A percentile compares a stretch with the other conserved stretches of the same genome.
phyloP scores from a whole-genome alignment of 23 tunicate genomes.

The Aplidium turbinatum region DNA sequence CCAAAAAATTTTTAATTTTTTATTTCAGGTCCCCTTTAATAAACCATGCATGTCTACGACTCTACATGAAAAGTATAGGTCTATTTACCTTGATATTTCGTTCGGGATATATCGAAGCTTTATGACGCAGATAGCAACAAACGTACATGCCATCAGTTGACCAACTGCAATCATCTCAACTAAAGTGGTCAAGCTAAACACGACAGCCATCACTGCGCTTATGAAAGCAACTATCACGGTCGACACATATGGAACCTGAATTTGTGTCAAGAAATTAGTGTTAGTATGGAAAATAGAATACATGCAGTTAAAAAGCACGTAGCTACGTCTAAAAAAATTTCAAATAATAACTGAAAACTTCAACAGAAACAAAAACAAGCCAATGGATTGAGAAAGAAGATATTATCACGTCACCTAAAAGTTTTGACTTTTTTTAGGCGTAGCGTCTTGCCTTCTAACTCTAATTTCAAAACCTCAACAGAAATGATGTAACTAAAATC shows the following conservation, averaged over 20 bases:
- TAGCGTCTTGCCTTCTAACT: too few species aligned
- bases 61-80: neutral
- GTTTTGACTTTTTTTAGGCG: too few species aligned
- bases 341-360: too few species aligned
- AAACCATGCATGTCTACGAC: neutral
- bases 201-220: slow-evolving; percentile 45
- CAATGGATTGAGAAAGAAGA: neutral
- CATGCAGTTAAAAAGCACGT: too few species aligned
- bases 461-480: too few species aligned
- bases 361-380: neutral
- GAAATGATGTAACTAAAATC: too few species aligned
- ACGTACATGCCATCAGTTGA: slow-evolving; percentile 74
- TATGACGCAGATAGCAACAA: slow-evolving; percentile 66
- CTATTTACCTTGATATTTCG: slow-evolving; percentile 39
- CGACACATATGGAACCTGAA: slow-evolving; percentile 40
- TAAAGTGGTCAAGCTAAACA: slow-evolving; percentile 35
- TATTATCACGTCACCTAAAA: too few species aligned
- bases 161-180: slow-evolving; percentile 76
- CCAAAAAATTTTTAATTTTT: neutral
- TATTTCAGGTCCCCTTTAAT: neutral
- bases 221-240: slow-evolving; percentile 32
- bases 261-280: too few species aligned
- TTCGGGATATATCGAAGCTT: slow-evolving; percentile 63
- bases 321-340: too few species aligned
- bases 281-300: too few species aligned